Evolutionary conservation across 2,113 vertebrate species (phyloP).

Genomic region (Psammodynastes pulverulentus): DNA sequence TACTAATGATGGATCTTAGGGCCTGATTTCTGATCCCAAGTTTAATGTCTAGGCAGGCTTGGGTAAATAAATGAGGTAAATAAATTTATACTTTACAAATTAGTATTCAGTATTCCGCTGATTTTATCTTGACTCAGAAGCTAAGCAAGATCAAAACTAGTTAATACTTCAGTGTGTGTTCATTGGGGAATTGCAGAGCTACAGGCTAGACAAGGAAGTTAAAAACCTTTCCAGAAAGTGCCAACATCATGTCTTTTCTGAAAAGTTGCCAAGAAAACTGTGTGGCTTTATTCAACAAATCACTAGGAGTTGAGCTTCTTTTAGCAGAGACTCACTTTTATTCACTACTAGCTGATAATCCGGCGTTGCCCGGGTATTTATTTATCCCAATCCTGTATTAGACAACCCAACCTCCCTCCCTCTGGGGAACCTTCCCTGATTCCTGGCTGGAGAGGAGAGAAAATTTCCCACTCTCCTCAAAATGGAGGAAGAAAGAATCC

Average conservation of each 20-base stretch:
- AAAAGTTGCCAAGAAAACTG: background rate
- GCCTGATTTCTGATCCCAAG: background rate
- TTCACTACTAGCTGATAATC: too few species aligned
- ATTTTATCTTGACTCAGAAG: background rate
- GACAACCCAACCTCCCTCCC: too few species aligned
- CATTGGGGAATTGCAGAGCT: background rate
- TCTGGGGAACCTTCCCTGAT: too few species aligned
- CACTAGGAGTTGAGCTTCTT: background rate
- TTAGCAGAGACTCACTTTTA: background rate
- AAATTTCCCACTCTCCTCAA: too few species aligned
- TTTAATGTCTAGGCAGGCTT: background rate
- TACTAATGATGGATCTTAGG: background rate
- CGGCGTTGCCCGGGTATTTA: too few species aligned
- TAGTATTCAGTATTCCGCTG: background rate
- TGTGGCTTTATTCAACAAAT: background rate
- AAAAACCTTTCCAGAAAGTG: background rate
- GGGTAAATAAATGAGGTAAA: background rate
- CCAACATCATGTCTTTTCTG: background rate
- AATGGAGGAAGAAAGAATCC: too few species aligned
- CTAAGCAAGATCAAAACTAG: background rate
- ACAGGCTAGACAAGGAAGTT: background rate
- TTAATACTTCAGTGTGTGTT: background rate
- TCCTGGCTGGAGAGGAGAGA: too few species aligned
- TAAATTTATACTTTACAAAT: background rate
- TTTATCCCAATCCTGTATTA: too few species aligned